Evolutionary conservation across 2,888 invertebrate genomes (phyloP), one percentile per base, ranked within the genome.

Genomic region (Crossocerus cetratus): DNA sequence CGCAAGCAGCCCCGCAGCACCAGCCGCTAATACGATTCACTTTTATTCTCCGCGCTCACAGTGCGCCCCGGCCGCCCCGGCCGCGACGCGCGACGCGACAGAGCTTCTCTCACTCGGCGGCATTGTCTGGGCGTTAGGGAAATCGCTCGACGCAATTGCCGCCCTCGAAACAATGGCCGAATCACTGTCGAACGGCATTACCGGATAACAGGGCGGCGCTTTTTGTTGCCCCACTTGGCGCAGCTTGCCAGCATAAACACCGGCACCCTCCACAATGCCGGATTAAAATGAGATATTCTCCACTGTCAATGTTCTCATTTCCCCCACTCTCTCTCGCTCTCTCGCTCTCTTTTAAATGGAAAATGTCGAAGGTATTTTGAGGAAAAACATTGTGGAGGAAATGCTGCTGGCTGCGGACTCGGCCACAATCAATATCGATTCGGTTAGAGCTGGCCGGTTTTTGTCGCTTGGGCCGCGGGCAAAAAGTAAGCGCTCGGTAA

Each of bases 41-140:
- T 74, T 75, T 74, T 65, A 65, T 75, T 65, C 65, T 61, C 58
- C 61, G 65, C 63, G 66, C 63, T 54, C 63, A 64, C 71, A 59
- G 42, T 8, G 56, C 23, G 32, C 32, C 0, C 0, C 32, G 32
- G 32, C 32, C 2, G 23, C 23, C 2, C 2, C 23, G 23, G 23
- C 23, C 60, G 18, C 42, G 20, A 53, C 23, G n/a, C n/a, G n/a
- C n/a, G n/a, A n/a, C n/a, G n/a, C n/a, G n/a, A n/a, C n/a, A n/a
- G n/a, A 59, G 58, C 65, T 69, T 60, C 44, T n/a, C 65, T 74
- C 54, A 65, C 59, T 49, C n/a, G 57, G n/a, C 57, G 65, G 53
- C 45, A 60, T 69, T 65, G 59, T 74, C 63, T 64, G 62, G 13
- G 55, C 68, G 59, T 69, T 68, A 69, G 65, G 59, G 65, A 74